Percentiles rank a stretch among this genome's conserved stretches.
These are phyloP conservation scores for Sycophila sp. DNA, from an alignment of 1,140 invertebrate species.

Conservation along the genomic window DNA sequence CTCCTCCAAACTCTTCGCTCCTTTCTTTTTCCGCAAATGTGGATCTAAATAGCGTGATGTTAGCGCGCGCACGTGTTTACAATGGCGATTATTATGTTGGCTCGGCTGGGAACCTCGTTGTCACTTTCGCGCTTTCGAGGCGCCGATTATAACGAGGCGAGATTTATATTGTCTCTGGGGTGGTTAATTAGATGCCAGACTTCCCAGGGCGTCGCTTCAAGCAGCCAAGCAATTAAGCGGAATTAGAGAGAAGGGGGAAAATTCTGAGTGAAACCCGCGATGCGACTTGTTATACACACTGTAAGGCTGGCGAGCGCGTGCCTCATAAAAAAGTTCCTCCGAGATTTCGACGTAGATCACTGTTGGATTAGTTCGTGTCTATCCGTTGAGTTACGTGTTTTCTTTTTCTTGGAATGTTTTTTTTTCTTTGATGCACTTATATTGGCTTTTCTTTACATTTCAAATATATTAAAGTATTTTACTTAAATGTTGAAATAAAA, in stretches of 20 bases:
- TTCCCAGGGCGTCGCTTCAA: background rate
- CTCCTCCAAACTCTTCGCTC: background rate
- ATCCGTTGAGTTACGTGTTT: no score
- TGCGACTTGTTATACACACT: background rate
- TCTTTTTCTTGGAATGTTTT: no score
- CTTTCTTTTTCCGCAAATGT: background rate
- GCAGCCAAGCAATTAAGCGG: conserved; percentile 4
- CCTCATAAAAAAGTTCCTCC: no score
- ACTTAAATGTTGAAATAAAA: no score
- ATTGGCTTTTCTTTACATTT: no score
- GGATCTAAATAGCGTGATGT: conserved; percentile 16
- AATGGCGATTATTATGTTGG: conserved; percentile 1
- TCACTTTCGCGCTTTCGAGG: conserved; percentile 28
- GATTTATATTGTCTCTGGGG: background rate
- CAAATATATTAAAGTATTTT: no score
- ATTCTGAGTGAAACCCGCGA: conserved; percentile 4
- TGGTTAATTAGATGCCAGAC: conserved; percentile 12
- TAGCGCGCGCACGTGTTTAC: background rate
- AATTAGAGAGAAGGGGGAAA: background rate
- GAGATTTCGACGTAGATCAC: no score
- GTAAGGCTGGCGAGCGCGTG: no score
- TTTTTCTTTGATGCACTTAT: no score
- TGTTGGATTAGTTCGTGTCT: no score
- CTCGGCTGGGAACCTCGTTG: conserved; percentile 16
- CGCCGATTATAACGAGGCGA: background rate